phyloP scores from a whole-genome alignment of 2,888 invertebrate genomes.

The Cataglyphis cursor region DNA sequence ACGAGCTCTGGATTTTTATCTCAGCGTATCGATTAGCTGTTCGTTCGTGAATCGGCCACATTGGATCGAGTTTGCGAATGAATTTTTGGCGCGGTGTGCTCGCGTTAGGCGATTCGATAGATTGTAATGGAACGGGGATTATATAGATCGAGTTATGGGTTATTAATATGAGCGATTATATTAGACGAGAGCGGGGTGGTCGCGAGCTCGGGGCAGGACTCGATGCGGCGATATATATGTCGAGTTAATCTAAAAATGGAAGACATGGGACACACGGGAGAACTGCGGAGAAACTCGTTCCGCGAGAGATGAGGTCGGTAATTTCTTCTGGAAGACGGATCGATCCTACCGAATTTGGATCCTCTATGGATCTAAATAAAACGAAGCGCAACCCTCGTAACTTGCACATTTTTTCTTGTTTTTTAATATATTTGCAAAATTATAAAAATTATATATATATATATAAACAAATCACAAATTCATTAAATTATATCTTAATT shows the following conservation, averaged over 20 bases:
- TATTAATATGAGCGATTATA: slow-evolving; percentile 42
- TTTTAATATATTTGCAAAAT: background rate
- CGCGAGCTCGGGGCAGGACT: slow-evolving; percentile 74
- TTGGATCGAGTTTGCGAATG: slow-evolving; percentile 17
- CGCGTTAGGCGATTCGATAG: slow-evolving; percentile 10
- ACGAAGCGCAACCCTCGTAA: slow-evolving; percentile 25
- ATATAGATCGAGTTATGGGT: slow-evolving; percentile 39
- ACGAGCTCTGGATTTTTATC: slow-evolving; percentile 39
- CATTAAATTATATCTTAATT: background rate
- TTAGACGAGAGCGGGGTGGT: slow-evolving; percentile 67
- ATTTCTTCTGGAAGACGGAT: slow-evolving; percentile 62
- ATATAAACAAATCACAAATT: background rate
- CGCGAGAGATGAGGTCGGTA: slow-evolving; percentile 50
- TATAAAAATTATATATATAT: slow-evolving; percentile 6
- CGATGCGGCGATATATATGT: slow-evolving; percentile 53
- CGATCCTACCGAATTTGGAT: slow-evolving; percentile 43
- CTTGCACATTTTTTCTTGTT: background rate
- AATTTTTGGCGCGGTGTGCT: slow-evolving; percentile 23
- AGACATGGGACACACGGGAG: slow-evolving; percentile 75
- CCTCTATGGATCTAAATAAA: slow-evolving; percentile 12
- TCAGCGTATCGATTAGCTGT: slow-evolving; percentile 25
- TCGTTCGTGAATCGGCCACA: slow-evolving; percentile 37
- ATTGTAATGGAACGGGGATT: slow-evolving; percentile 42
- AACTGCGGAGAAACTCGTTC: slow-evolving; percentile 53
- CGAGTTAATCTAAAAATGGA: slow-evolving; percentile 76